These are phyloP conservation scores for Nesoenas mayeri DNA, from an alignment of 2,113 vertebrate species.

Conservation along the genomic window DNA sequence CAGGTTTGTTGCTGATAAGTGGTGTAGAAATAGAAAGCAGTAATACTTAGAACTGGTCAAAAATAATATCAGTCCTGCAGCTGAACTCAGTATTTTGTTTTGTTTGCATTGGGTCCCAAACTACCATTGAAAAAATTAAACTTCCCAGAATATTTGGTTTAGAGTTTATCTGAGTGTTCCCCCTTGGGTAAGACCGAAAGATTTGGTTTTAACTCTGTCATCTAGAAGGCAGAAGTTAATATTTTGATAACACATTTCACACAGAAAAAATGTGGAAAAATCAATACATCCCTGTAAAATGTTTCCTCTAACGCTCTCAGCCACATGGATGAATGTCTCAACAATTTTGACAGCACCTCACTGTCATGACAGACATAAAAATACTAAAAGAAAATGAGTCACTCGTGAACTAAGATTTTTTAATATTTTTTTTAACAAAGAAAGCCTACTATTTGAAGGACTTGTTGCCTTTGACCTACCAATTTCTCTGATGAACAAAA, in stretches of 20 bases:
- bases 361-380: neutral
- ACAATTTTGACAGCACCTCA: neutral
- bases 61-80: neutral
- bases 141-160: neutral
- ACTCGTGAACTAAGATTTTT: neutral
- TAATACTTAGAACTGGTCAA: neutral
- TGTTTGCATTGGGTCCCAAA: neutral
- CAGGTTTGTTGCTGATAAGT: neutral
- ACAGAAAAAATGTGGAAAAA: neutral
- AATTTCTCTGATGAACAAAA: conserved; percentile 4
- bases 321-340: neutral
- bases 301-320: neutral
- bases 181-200: neutral
- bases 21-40: neutral
- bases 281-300: neutral
- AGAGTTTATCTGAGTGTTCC: neutral
- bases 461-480: neutral
- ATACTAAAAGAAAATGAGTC: neutral
- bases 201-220: neutral
- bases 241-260: neutral
- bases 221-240: neutral
- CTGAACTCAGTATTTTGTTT: neutral
- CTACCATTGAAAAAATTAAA: neutral
- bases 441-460: neutral
- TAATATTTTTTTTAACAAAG: neutral